Evolutionary conservation across 2,113 vertebrate genomes (phyloP).

Genomic region (Phyllostomus discolor): DNA sequence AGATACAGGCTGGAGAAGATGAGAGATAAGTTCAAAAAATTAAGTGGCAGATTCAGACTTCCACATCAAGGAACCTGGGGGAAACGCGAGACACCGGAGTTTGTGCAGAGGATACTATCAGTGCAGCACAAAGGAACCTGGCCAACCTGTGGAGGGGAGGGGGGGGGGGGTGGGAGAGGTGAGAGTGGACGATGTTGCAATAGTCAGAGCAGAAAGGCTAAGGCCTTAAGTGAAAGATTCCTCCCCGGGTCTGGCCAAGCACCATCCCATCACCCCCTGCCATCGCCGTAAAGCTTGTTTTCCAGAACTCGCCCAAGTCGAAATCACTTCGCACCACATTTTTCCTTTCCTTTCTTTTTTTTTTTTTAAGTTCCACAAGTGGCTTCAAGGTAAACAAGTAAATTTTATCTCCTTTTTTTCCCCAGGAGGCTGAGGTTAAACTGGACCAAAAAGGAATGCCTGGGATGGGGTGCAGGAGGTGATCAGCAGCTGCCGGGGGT

Average conservation of each 20-base stretch:
- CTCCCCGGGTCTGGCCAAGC: background rate
- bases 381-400: background rate
- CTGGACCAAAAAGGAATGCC: background rate
- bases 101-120: background rate
- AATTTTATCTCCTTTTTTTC: background rate
- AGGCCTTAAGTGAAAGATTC: background rate
- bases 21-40: background rate
- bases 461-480: background rate
- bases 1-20: background rate
- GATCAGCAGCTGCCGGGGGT: background rate
- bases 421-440: background rate
- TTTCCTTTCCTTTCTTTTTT: background rate
- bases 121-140: background rate
- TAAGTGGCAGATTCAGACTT: background rate
- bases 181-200: background rate
- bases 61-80: background rate
- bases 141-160: background rate
- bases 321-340: background rate
- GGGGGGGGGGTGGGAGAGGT: background rate
- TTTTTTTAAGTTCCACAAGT: slow-evolving; percentile 15
- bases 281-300: background rate
- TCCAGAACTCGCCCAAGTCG: background rate
- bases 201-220: background rate
- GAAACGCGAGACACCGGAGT: background rate
- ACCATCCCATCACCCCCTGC: background rate